Conservation (phyloP, 1,140 invertebrate species). For the Diuraphis noxia region DNA sequence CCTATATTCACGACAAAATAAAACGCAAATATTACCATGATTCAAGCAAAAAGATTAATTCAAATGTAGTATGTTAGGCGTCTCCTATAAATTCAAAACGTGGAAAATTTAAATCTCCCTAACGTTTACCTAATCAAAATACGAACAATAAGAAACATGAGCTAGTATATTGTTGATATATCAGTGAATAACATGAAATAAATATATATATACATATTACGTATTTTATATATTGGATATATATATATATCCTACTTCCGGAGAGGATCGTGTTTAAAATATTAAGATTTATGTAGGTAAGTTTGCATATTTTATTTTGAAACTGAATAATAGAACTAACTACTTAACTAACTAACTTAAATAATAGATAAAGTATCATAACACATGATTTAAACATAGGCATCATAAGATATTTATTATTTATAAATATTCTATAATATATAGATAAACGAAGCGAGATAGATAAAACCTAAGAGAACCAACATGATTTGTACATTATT, state of each 20-base stretch:
- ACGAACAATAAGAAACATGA: no score
- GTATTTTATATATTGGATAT: no score
- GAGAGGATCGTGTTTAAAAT: no score
- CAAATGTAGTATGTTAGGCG: no score
- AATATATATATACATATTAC: no score
- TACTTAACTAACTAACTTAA: no score
- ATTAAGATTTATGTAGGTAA: no score
- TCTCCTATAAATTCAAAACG: neutral
- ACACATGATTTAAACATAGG: neutral
- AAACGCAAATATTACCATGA: neutral
- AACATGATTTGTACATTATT: neutral
- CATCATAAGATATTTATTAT: neutral
- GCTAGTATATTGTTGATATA: neutral
- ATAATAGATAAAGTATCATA: neutral
- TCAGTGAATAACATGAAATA: no score
- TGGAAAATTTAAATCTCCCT: neutral
- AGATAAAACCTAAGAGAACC: neutral
- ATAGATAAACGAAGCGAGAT: neutral
- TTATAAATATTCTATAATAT: neutral
- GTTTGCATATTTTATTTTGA: neutral
- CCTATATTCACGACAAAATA: neutral
- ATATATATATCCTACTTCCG: no score
- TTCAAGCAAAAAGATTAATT: no score
- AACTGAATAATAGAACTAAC: no score
- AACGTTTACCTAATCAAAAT: neutral